Base-by-base conservation (phyloP, 2,888 invertebrate genomes). In the Aricia artaxerxes region DNA sequence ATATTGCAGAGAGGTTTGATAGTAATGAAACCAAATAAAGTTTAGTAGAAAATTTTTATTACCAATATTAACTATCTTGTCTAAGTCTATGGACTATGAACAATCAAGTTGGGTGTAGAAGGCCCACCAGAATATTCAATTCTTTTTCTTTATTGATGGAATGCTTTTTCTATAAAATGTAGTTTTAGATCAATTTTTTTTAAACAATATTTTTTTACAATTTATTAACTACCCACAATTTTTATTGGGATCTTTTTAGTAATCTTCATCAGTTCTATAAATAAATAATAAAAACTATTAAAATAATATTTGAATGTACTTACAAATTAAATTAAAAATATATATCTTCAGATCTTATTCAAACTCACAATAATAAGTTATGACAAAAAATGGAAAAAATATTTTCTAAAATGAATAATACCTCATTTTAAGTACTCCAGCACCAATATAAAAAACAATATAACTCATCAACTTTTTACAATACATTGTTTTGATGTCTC, bases 381-480 rank as follows among this genome's bases (percentile, higher is more conserved):
- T 49, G 49, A 11, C 11, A 49, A 4, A 57, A 4, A 57, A 57
- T 57, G 4, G 4, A 16, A 16, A 16, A 40, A 13, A 13, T 53
- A 53, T 53, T 53, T 53, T 11, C 53, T 53, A 53, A 53, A 53
- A 57, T 57, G 4, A 53, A 57, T 57, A 57, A 57, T 57, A 57
- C 16, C 16, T 16, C 57, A 13, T 57, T 57, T 24, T 64, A 69
- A 69, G 61, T 24, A 53, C 38, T 64, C 9, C 9, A 73, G 16
- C 38, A 69, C 69, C 69, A 69, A 69, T 9, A 40, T 38, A 6
- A 64, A 60, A 13, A 49, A 73, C 35, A 35, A 75, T 77, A 79
- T 77, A 64, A 31, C 61, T 76, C 79, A 88, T 31, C 53, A 49
- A 95, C 84, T 84, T 87, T 86, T 88, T 97, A 97, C 83, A 93